Conservation (phyloP, 2,888 invertebrate species). For the Callyntrura sp. region DNA sequence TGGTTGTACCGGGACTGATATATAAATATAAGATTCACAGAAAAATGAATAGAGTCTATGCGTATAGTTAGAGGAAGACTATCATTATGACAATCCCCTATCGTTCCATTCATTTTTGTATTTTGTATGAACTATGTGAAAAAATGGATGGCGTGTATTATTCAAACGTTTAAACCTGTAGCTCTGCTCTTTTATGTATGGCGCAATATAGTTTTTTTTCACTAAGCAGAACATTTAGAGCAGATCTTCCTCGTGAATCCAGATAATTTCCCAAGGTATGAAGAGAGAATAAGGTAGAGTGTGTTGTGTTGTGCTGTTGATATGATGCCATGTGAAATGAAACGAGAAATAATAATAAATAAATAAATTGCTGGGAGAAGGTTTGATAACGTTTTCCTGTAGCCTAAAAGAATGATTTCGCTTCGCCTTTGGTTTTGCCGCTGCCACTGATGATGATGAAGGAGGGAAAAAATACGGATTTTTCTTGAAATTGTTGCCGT, state of each 20-base stretch:
- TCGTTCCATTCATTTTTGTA: slow-evolving; percentile 54
- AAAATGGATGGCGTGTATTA: background rate
- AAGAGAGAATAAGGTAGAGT: too few relatives aligned
- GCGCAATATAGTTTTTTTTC: background rate
- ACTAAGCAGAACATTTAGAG: background rate
- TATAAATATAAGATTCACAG: too few relatives aligned
- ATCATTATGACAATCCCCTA: slow-evolving; percentile 62
- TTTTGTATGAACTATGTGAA: background rate
- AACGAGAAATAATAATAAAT: slow-evolving; percentile 66
- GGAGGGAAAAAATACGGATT: slow-evolving; percentile 56
- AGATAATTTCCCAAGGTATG: slow-evolving; percentile 45
- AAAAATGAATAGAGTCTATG: background rate
- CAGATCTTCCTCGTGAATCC: background rate
- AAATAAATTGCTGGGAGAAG: slow-evolving; percentile 70
- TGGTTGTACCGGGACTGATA: too few relatives aligned
- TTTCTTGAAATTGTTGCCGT: slow-evolving; percentile 34
- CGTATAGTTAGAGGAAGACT: slow-evolving; percentile 6
- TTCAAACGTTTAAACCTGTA: background rate
- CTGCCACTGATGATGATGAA: slow-evolving; percentile 41
- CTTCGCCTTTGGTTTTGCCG: background rate
- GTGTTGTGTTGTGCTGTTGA: slow-evolving; percentile 1
- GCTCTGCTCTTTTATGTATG: too few relatives aligned
- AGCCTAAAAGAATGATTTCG: background rate
- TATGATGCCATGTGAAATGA: slow-evolving; percentile 37
- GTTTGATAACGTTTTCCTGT: slow-evolving; percentile 1